phyloP scores from a whole-genome alignment of 2,113 vertebrate species.

The Zingel zingel region DNA sequence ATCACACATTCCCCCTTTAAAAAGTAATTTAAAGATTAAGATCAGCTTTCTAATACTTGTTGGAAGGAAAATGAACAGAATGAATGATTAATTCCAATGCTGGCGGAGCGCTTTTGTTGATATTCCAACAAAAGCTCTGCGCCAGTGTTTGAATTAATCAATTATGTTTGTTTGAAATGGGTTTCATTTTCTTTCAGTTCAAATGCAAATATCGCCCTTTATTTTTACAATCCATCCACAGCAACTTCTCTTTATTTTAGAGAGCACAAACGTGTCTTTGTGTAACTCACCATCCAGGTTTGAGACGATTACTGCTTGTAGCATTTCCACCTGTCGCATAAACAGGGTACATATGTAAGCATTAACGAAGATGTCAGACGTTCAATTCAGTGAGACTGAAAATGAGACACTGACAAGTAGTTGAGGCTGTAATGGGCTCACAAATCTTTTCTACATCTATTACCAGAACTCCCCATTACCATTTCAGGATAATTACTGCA shows the following conservation, averaged over 20 bases:
- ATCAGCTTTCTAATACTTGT: slow-evolving; percentile 15
- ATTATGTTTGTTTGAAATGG: neutral
- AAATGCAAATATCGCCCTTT: neutral
- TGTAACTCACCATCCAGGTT: neutral
- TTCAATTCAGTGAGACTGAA: no score
- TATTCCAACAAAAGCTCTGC: no score
- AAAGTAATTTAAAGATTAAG: slow-evolving; percentile 38
- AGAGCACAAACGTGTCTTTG: neutral
- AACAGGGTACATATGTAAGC: no score
- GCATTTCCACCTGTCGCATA: no score
- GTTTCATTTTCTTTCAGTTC: neutral
- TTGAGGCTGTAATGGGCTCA: no score
- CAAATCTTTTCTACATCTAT: no score
- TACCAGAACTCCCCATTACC: no score
- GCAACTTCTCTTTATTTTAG: neutral
- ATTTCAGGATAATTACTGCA: neutral
- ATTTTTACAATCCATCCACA: neutral
- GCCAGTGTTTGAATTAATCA: neutral
- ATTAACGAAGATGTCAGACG: no score
- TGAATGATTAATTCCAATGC: neutral
- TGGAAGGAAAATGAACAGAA: neutral
- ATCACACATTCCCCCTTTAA: neutral
- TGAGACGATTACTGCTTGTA: neutral
- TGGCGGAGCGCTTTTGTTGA: neutral
- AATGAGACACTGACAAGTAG: no score